Evolutionary conservation across 1,140 invertebrate species (phyloP).

Genomic region (Drosophila sp.): DNA sequence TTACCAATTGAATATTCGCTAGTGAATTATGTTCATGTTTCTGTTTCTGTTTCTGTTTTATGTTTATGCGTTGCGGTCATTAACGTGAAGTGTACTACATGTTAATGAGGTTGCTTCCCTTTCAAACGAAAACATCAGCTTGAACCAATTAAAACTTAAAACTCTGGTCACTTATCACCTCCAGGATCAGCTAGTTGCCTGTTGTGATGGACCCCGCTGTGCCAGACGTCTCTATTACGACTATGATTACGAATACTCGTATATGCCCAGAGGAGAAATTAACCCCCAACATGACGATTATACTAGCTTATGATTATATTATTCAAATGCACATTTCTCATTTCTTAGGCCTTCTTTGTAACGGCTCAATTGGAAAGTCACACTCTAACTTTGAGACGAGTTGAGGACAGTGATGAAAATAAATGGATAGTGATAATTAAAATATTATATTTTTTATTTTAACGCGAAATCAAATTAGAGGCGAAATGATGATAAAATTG

Average conservation of each 20-base stretch:
- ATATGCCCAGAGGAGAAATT: conserved; percentile 11
- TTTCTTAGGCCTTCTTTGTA: conserved; percentile 18
- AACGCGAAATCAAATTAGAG: too few relatives aligned
- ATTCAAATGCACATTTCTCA: conserved; percentile 56
- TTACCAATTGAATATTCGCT: conserved; percentile 71
- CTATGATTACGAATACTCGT: background rate
- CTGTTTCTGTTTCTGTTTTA: conserved; percentile 59
- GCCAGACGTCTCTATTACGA: conserved; percentile 68
- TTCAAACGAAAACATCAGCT: conserved; percentile 31
- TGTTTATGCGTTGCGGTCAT: conserved; percentile 59
- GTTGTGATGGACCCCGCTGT: conserved; percentile 46
- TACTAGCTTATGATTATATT: conserved; percentile 51
- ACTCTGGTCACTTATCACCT: conserved; percentile 47
- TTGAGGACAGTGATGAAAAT: background rate
- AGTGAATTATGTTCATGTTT: conserved; percentile 69
- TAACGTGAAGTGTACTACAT: conserved; percentile 50
- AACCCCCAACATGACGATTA: conserved; percentile 49
- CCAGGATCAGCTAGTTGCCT: conserved; percentile 49
- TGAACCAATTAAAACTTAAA: conserved; percentile 67
- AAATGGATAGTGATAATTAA: too few relatives aligned
- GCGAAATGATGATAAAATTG: too few relatives aligned
- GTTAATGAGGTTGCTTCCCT: conserved; percentile 58
- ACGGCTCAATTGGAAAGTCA: conserved; percentile 52
- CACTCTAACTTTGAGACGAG: conserved; percentile 1
- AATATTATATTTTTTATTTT: too few relatives aligned